Base-by-base conservation (phyloP, 2,113 vertebrate genomes). In the Elephantulus edwardii region DNA sequence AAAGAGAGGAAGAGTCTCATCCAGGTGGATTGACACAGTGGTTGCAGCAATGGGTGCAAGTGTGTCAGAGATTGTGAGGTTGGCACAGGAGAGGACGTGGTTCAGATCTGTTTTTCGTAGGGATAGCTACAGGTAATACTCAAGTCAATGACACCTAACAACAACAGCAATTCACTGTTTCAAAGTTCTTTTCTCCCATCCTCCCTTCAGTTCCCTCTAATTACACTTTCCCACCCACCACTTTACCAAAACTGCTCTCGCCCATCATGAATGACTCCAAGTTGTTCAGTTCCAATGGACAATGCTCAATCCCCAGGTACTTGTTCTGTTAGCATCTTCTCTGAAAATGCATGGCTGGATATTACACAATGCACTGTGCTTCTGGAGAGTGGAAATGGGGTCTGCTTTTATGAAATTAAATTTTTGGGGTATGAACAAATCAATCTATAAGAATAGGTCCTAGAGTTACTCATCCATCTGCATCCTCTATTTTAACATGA, bases 321-420 rank as follows among this genome's bases (percentile, higher is more conserved):
- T 7, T 33, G 10, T 13, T 9, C 13, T 7, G 0, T 10, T 26
- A 7, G 58, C 30, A 17, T 8, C 12, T 72, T 38, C 80, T 71
- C 68, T 54, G 9, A 20, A 42, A 28, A 4, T 17, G 20, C 20
- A 2, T 16, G 35, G 79, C 56, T 42, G 46, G 66, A 44, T 8
- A 19, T 38, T n/a, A 40, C 74, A 60, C 40, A 48, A 70, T 6
- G 14, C 14, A 8, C 6, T 1, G 10, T n/a, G 9, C 64, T 85
- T 79, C 86, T 66, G 20, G 80, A 88, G 62, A 68, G 26, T 33
- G 42, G 56, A 80, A n/a, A 17, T 30, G 46, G 60, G 42, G 28
- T 54, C 83, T 50, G 60, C 52, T 46, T 76, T 89, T 71, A 40
- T 58, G 77, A 86, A 83, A 71, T 89, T 68, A 79, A 83, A 76